Base-by-base conservation (phyloP, 2,797 vertebrate genomes). In the Tenualosa thibaudeaui region DNA sequence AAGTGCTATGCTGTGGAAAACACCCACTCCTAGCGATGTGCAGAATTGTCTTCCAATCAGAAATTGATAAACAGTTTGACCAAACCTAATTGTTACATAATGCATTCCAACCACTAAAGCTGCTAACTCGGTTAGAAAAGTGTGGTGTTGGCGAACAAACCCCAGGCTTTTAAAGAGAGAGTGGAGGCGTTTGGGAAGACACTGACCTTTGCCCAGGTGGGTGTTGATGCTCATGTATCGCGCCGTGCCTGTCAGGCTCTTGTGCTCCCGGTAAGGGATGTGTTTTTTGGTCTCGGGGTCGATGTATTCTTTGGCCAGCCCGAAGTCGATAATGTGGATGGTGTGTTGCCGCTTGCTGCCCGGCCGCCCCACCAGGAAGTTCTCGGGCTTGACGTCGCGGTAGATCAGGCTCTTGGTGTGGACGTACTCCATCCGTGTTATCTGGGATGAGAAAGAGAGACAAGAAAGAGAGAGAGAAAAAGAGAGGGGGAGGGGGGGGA, bases 271-370 rank as follows among this genome's bases (percentile, higher is more conserved):
- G 95, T 99, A 99, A 0, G 98, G 98, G 97, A 99, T 99, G 96
- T 99, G 98, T 97, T 99, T 99, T 97, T 98, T 98, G 96, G 98
- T 99, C 97, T 99, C 98, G 0, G 98, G 97, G 94, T 99, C 98
- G 22, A 99, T 98, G 91, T 99, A 99, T 92, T 99, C 98, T 97
- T 99, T 99, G 96, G 98, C 98, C 95, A 99, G 95, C 93, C 98
- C 98, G 89, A 99, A 99, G 95, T 99, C 98, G 0, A 99, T 99
- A 92, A 99, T 99, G 96, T 99, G 98, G 93, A 99, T 98, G 89
- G 97, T 97, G 92, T 99, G 97, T 91, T 99, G 98, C 91, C 97
- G 94, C 93, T 97, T 98, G 94, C 96, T 97, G 84, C 98, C 98
- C 0, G 98, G 98, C 81, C 98, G 96, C 75, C 98, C 98, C 88